These are phyloP conservation scores for Nyctereutes procyonoides DNA, from an alignment of 2,113 vertebrate genomes.

Conservation along the genomic window DNA sequence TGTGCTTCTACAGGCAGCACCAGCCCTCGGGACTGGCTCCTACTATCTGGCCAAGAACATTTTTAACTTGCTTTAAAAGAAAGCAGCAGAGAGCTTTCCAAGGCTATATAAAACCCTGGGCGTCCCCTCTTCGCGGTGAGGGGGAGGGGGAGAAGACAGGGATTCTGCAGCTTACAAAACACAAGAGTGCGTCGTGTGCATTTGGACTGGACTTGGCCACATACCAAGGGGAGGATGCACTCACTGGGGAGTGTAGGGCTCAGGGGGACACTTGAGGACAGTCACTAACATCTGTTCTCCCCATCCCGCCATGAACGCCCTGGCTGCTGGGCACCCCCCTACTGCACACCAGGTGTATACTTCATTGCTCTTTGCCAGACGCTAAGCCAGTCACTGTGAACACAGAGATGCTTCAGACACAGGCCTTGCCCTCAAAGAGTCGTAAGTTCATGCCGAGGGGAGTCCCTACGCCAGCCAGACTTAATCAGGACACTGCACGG, in stretches of 20 bases:
- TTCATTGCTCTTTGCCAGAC: background rate
- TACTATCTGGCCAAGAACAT: background rate
- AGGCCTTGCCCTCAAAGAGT: background rate
- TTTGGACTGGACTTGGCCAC: background rate
- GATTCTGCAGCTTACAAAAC: background rate
- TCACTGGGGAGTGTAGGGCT: accelerated
- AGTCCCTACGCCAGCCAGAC: no score
- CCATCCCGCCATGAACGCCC: accelerated
- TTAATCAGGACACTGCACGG: background rate
- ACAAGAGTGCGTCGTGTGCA: background rate
- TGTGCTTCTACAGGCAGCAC: background rate
- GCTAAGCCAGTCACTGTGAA: background rate
- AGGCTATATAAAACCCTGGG: background rate
- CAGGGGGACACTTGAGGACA: no score
- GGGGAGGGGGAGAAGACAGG: background rate
- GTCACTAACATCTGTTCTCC: background rate
- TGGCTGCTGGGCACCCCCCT: background rate
- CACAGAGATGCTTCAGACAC: background rate
- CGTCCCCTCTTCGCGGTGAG: no score
- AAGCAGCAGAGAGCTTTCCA: background rate
- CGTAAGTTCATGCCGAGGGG: background rate
- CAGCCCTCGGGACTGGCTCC: background rate
- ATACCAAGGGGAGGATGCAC: accelerated
- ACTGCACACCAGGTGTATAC: background rate
- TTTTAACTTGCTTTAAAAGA: background rate